phyloP scores from a whole-genome alignment of 2,797 vertebrate genomes.

The Acridotheres tristis region DNA sequence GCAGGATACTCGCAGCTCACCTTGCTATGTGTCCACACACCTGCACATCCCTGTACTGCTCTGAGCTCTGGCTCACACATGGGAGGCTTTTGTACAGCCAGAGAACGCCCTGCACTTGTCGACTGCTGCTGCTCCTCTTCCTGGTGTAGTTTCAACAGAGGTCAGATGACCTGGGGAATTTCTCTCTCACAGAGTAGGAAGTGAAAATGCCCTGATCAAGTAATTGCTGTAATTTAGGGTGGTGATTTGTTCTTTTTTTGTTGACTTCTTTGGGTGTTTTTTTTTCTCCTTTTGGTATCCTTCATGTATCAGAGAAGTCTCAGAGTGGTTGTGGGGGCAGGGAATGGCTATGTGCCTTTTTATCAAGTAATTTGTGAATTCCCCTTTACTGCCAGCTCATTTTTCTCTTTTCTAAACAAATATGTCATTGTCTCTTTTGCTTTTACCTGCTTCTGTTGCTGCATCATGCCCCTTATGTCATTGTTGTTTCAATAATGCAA shows the following conservation, averaged over 20 bases:
- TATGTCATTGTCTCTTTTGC: neutral
- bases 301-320: neutral
- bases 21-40: accelerated
- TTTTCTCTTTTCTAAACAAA: neutral
- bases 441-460: neutral
- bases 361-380: neutral
- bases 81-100: neutral
- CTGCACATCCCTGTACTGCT: neutral
- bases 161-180: slow-evolving; percentile 56
- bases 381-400: neutral
- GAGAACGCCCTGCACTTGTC: neutral
- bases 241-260: neutral
- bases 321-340: neutral
- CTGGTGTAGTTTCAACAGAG: slow-evolving; percentile 38
- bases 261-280: neutral
- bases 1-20: neutral
- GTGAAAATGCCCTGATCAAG: slow-evolving; percentile 1
- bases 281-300: neutral
- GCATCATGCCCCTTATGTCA: neutral
- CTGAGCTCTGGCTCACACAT: neutral
- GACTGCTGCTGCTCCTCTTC: neutral
- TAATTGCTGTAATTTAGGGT: neutral
- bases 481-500: neutral
- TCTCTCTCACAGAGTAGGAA: slow-evolving; percentile 27
- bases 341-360: neutral